Conservation (phyloP, 2,113 vertebrate genomes). For the Hirundichthys speculiger region DNA sequence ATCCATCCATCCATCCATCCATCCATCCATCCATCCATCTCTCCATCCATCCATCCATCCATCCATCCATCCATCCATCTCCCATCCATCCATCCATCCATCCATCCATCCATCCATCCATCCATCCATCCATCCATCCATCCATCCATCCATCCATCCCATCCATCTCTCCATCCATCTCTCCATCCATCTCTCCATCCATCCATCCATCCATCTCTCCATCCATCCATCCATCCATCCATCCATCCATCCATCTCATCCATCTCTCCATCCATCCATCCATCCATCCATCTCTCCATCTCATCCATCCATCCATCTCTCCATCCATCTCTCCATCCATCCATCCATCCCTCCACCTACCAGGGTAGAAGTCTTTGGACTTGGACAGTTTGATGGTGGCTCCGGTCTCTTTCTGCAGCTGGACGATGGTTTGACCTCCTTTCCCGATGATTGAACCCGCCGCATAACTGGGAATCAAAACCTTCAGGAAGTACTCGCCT, state of each 20-base stretch:
- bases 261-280: constrained; percentile 6
- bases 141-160: constrained; percentile 12
- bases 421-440: constrained; percentile 94
- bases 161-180: too few species aligned
- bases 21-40: too few species aligned
- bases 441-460: constrained; percentile 95
- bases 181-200: not conserved
- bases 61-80: not conserved
- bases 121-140: not conserved
- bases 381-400: constrained; percentile 97
- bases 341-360: constrained; percentile 72
- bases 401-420: constrained; percentile 93
- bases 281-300: constrained; percentile 12
- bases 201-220: constrained; percentile 17
- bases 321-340: not conserved
- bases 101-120: constrained; percentile 15
- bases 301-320: not conserved
- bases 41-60: constrained; percentile 78
- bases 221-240: constrained; percentile 6
- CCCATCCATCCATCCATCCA: constrained; percentile 10
- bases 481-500: constrained; percentile 95
- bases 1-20: not conserved
- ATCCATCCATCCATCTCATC: not conserved
- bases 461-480: constrained; percentile 94
- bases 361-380: constrained; percentile 97